phyloP scores from a whole-genome alignment of 2,113 vertebrate genomes.

The Rafetus swinhoei region DNA sequence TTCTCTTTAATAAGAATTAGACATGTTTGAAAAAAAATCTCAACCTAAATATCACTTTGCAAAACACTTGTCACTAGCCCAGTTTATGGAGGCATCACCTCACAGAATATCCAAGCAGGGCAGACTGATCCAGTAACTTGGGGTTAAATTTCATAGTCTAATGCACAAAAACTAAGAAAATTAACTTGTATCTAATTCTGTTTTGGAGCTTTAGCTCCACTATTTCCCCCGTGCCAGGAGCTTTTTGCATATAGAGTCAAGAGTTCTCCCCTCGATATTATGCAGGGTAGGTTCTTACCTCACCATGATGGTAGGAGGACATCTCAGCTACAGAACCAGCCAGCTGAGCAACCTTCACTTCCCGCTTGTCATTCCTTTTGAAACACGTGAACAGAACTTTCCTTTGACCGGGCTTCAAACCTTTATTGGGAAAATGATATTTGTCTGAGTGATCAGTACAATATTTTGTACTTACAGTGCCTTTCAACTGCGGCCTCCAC shows the following conservation, averaged over 20 bases:
- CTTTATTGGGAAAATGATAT: constrained; percentile 68
- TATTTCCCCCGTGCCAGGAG: neutral
- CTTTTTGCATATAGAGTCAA: neutral
- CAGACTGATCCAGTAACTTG: neutral
- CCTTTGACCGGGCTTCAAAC: constrained; percentile 96
- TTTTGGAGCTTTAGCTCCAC: neutral
- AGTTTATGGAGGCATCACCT: neutral
- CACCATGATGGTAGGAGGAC: constrained; percentile 98
- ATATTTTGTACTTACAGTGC: neutral
- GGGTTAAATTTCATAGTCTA: neutral
- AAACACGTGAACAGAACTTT: constrained; percentile 96
- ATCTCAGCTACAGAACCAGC: constrained; percentile 98
- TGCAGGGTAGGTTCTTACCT: constrained; percentile 80
- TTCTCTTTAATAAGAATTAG: neutral
- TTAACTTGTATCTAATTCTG: neutral
- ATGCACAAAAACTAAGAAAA: neutral
- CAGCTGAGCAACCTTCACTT: constrained; percentile 97
- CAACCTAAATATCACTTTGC: neutral
- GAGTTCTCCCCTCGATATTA: neutral
- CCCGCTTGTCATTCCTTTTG: constrained; percentile 95
- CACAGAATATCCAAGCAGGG: neutral
- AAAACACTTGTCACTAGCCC: neutral
- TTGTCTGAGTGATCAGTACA: neutral
- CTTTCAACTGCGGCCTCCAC: neutral
- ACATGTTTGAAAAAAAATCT: neutral